phyloP scores from a whole-genome alignment of 2,797 vertebrate species.

The Vespertilio murinus region DNA sequence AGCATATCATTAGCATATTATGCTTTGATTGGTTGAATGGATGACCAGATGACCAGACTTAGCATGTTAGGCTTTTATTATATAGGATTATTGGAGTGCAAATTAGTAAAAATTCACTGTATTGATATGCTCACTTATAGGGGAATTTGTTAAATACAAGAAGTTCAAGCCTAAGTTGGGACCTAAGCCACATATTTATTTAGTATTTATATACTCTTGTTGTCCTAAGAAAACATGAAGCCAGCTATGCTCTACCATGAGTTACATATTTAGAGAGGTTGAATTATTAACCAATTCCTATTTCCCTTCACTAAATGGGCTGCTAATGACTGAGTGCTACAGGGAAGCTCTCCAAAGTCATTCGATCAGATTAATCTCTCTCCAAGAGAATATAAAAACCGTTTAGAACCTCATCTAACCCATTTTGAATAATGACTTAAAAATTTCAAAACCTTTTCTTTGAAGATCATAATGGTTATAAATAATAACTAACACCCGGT shows the following conservation, averaged over 20 bases:
- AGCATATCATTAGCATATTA: too few species aligned
- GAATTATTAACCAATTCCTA: constrained; percentile 38
- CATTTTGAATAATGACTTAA: not conserved
- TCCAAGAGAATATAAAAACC: not conserved
- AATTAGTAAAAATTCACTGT: not conserved
- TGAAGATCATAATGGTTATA: not conserved
- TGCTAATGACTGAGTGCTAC: constrained; percentile 20
- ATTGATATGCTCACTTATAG: not conserved
- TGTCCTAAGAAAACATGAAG: not conserved
- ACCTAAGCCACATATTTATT: not conserved
- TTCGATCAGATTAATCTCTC: not conserved
- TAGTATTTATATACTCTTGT: not conserved
- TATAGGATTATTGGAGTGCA: not conserved
- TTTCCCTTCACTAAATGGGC: constrained; percentile 39
- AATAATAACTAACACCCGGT: not conserved
- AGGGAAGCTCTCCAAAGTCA: not conserved
- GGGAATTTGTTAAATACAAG: not conserved
- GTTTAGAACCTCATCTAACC: not conserved
- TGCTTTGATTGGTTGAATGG: too few species aligned
- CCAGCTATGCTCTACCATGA: not conserved
- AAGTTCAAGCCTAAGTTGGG: not conserved
- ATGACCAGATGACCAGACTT: too few species aligned
- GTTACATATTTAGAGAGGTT: not conserved
- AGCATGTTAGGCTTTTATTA: too few species aligned
- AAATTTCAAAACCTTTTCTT: constrained; percentile 39